Evolutionary conservation across 2,797 vertebrate species (phyloP), one percentile per base, ranked within the genome.

Genomic region (Nyctibius grandis): DNA sequence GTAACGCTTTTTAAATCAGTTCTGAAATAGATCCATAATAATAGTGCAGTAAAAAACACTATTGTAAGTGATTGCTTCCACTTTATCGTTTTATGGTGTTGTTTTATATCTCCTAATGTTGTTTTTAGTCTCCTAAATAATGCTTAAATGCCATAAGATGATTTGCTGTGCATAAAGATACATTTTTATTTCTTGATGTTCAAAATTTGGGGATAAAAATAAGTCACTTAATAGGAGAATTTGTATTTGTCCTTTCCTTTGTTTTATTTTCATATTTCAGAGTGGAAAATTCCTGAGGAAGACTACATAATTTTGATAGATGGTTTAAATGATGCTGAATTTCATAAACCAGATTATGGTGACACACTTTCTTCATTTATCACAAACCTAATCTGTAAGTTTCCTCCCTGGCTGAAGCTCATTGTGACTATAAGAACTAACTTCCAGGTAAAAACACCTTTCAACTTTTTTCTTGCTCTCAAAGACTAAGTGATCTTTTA

Each of bases 321-420:
- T 45, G 99, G 99, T 33, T 98, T 99, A 97, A 99, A 99, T 48
- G 99, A 99, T 97, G 99, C 99, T 1, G 99, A 99, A 97, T 99
- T 99, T 97, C 99, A 99, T 95, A 99, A 99, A 84, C 99, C 99
- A 29, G 99, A 99, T 98, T 99, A 99, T 65, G 99, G 99, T 63
- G 99, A 99, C 97, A 99, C 99, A 8, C 98, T 99, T 76, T 98
- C 99, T 93, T 99, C 99, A 36, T 99, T 99, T 97, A 98, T 99
- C 95, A 97, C 98, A n/a, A 99, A 98, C 97, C 98, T 99, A 94
- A 98, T 99, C 92, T 94, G 97, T 89, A 99, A 98, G 82, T 99
- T 99, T 96, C 99, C 99, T 72, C 84, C 98, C 59, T 99, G 99
- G 99, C 98, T 99, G 84, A 99, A 99, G 96, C 97, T 99, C 92